Evolutionary conservation across 2,888 invertebrate species (phyloP).

Genomic region (Stegana nigrithorax): DNA sequence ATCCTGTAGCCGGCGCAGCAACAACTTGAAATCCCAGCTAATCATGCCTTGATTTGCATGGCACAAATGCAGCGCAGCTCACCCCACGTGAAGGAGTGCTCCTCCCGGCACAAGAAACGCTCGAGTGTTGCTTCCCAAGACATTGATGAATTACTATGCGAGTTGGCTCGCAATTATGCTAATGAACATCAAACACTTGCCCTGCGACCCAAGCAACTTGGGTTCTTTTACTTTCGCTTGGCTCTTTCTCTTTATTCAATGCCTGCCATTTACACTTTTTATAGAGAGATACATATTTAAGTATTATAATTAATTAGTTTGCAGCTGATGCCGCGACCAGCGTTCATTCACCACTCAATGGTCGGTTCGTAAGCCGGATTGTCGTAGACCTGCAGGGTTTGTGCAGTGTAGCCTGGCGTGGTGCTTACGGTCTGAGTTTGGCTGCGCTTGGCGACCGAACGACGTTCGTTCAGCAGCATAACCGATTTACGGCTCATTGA

Average conservation of each 20-base stretch:
- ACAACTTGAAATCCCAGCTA: conserved; percentile 55
- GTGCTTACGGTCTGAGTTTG: conserved; percentile 42
- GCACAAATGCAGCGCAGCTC: conserved; percentile 35
- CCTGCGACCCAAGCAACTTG: not conserved
- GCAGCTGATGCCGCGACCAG: not conserved
- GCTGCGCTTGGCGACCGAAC: conserved; percentile 51
- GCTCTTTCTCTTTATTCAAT: not conserved
- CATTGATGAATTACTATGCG: conserved; percentile 50
- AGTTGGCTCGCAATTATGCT: conserved; percentile 55
- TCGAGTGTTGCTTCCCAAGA: conserved; percentile 39
- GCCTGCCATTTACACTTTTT: conserved; percentile 1
- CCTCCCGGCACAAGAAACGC: conserved; percentile 40
- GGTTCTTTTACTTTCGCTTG: not conserved
- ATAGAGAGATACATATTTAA: not conserved
- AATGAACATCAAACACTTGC: conserved; percentile 38
- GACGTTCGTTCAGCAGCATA: conserved; percentile 58
- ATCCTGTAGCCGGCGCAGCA: conserved; percentile 19
- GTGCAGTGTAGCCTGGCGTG: conserved; percentile 43
- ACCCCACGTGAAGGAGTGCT: not conserved
- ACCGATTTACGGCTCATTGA: conserved; percentile 64
- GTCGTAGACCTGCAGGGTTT: conserved; percentile 45
- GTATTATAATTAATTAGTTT: not conserved
- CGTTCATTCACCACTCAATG: conserved; percentile 24
- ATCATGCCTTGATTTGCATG: conserved; percentile 59
- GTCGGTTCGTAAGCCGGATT: conserved; percentile 36